phyloP scores from a whole-genome alignment of 1,140 invertebrate species.

The Augochlora pura region DNA sequence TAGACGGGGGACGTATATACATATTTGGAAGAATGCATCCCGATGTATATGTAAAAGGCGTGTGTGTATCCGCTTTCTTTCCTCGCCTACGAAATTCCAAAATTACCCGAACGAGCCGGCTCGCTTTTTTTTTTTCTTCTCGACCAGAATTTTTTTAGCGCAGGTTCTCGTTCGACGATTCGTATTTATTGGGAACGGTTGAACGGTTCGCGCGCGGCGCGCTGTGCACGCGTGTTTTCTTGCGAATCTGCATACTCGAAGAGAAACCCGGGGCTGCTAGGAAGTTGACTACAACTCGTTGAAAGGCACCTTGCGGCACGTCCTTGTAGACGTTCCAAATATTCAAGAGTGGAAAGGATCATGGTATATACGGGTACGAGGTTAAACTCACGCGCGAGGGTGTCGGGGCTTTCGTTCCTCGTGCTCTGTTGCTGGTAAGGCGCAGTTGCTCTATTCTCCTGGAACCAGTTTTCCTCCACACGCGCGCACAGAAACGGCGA shows the following conservation, averaged over 20 bases:
- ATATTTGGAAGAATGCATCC: slow-evolving; percentile 1
- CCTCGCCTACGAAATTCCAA: background rate
- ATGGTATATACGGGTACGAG: slow-evolving; percentile 43
- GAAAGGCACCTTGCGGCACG: slow-evolving; percentile 47
- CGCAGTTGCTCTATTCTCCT: slow-evolving; percentile 78
- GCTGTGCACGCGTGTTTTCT: slow-evolving; percentile 6
- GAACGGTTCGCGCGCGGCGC: slow-evolving; percentile 44
- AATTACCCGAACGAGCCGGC: background rate
- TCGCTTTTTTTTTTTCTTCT: background rate
- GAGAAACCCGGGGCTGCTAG: slow-evolving; percentile 12
- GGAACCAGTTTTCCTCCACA: slow-evolving; percentile 79
- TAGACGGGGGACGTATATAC: background rate
- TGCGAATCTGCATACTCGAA: slow-evolving; percentile 13
- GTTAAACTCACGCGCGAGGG: slow-evolving; percentile 67
- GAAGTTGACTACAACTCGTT: slow-evolving; percentile 19
- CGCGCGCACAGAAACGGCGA: background rate
- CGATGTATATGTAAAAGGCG: background rate
- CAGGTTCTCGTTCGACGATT: no score
- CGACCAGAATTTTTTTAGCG: no score
- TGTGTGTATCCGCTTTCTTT: slow-evolving; percentile 2
- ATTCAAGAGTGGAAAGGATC: slow-evolving; percentile 51
- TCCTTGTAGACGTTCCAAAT: slow-evolving; percentile 50
- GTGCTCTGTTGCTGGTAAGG: slow-evolving; percentile 67
- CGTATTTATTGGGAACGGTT: background rate
- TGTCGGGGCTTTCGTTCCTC: slow-evolving; percentile 68